Conservation (phyloP, 2,888 invertebrate species). For the Archaeoteleia sp. region DNA sequence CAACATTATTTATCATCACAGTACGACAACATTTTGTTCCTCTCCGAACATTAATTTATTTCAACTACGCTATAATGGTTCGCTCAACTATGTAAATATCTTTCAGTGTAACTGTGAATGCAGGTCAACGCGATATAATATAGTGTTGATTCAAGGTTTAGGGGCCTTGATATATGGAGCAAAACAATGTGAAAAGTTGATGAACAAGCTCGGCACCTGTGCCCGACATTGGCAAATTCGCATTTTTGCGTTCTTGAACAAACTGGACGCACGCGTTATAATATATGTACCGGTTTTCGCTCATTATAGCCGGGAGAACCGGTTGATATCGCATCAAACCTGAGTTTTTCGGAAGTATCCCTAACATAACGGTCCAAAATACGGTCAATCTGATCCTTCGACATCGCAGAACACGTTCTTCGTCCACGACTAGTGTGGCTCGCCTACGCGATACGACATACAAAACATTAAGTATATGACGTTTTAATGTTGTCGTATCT, state of each 20-base stretch:
- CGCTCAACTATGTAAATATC: not conserved
- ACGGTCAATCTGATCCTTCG: slow-evolving; percentile 37
- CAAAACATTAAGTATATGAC: slow-evolving; percentile 24
- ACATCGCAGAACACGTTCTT: slow-evolving; percentile 38
- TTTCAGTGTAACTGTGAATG: slow-evolving; percentile 18
- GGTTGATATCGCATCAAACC: slow-evolving; percentile 49
- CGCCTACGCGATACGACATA: slow-evolving; percentile 30
- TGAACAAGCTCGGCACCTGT: slow-evolving; percentile 25
- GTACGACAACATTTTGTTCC: too few species aligned
- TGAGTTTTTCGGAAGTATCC: slow-evolving; percentile 41
- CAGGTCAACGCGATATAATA: slow-evolving; percentile 17
- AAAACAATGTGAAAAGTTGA: slow-evolving; percentile 33
- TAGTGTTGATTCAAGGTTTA: slow-evolving; percentile 30
- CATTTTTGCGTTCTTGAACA: slow-evolving; percentile 16
- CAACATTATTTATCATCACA: too few species aligned
- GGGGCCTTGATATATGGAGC: slow-evolving; percentile 11
- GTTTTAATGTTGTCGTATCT: slow-evolving; percentile 43
- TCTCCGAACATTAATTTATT: too few species aligned
- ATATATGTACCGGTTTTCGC: slow-evolving; percentile 42
- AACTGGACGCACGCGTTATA: slow-evolving; percentile 10
- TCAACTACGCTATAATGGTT: slow-evolving; percentile 22
- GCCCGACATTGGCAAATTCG: slow-evolving; percentile 26
- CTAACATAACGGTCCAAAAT: slow-evolving; percentile 36
- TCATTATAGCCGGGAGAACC: slow-evolving; percentile 41
- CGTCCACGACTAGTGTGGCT: slow-evolving; percentile 23